Evolutionary conservation across 2,113 vertebrate genomes (phyloP).

Genomic region (Sapajus apella): DNA sequence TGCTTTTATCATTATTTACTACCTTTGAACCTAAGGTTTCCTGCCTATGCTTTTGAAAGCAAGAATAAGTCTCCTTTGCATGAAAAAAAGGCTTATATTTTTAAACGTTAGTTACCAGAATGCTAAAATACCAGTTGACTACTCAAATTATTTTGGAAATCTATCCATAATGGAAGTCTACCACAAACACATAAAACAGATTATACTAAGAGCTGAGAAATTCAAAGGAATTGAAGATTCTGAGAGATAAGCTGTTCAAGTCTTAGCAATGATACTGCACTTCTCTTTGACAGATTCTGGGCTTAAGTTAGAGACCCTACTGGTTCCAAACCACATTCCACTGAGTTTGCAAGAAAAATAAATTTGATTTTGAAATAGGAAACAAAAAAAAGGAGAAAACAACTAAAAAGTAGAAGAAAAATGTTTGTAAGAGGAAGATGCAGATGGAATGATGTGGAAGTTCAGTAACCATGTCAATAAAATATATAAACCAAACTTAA

Average conservation of each 20-base stretch:
- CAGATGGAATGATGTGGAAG: slow-evolving; percentile 38
- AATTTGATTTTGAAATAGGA: slow-evolving; percentile 45
- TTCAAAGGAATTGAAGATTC: slow-evolving; percentile 12
- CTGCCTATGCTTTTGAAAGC: neutral
- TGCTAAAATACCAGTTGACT: slow-evolving; percentile 45
- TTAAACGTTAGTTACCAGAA: slow-evolving; percentile 44
- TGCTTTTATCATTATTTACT: slow-evolving; percentile 22
- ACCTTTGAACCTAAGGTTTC: slow-evolving; percentile 22
- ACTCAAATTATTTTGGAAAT: slow-evolving; percentile 42
- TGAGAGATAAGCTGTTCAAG: neutral
- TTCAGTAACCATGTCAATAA: slow-evolving; percentile 73
- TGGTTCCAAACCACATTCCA: neutral
- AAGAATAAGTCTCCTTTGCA: neutral
- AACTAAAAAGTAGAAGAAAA: slow-evolving; percentile 14
- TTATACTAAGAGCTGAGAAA: slow-evolving; percentile 34
- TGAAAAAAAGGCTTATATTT: slow-evolving; percentile 10
- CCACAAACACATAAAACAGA: neutral
- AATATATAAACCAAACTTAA: slow-evolving; percentile 68
- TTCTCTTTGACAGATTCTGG: neutral
- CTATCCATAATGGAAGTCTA: slow-evolving; percentile 29
- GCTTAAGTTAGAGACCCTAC: neutral
- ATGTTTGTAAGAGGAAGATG: slow-evolving; percentile 55
- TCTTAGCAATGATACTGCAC: neutral
- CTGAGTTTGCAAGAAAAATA: slow-evolving; percentile 20
- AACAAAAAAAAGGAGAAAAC: slow-evolving; percentile 31